Evolutionary conservation across 2,888 invertebrate genomes (phyloP).

Genomic region (Caprella mutica): DNA sequence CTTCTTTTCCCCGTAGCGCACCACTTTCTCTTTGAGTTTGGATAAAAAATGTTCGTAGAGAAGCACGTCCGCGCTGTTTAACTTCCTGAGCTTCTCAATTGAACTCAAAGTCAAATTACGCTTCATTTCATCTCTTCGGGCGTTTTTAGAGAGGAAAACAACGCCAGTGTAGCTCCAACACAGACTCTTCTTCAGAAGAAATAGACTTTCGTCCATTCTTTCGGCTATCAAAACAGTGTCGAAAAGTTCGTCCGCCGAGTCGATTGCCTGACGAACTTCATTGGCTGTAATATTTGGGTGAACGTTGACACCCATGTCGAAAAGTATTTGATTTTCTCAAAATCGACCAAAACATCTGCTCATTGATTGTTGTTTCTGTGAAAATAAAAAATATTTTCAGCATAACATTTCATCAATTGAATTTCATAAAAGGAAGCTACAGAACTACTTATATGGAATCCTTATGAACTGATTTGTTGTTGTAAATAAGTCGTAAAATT

Average conservation of each 20-base stretch:
- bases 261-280: slow-evolving; percentile 24
- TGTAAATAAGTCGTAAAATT: too few relatives aligned
- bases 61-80: slow-evolving; percentile 27
- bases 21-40: slow-evolving; percentile 11
- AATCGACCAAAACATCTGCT: slow-evolving; percentile 9
- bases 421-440: too few relatives aligned
- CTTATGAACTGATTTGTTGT: too few relatives aligned
- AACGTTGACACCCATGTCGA: slow-evolving; percentile 18
- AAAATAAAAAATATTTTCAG: neutral
- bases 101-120: neutral
- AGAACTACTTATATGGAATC: too few relatives aligned
- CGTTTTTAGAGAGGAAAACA: slow-evolving; percentile 37
- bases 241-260: slow-evolving; percentile 37
- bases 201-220: slow-evolving; percentile 38
- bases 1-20: slow-evolving; percentile 11
- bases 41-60: slow-evolving; percentile 31
- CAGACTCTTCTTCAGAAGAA: slow-evolving; percentile 37
- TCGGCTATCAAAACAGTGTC: slow-evolving; percentile 39
- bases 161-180: slow-evolving; percentile 38
- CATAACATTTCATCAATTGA: too few relatives aligned
- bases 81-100: slow-evolving; percentile 8
- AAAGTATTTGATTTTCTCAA: slow-evolving; percentile 27
- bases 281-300: slow-evolving; percentile 9
- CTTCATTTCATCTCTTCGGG: slow-evolving; percentile 29
- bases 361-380: slow-evolving; percentile 7